Evolutionary conservation across 2,797 vertebrate genomes (phyloP).

Genomic region (Melanotaenia parkinsoni): DNA sequence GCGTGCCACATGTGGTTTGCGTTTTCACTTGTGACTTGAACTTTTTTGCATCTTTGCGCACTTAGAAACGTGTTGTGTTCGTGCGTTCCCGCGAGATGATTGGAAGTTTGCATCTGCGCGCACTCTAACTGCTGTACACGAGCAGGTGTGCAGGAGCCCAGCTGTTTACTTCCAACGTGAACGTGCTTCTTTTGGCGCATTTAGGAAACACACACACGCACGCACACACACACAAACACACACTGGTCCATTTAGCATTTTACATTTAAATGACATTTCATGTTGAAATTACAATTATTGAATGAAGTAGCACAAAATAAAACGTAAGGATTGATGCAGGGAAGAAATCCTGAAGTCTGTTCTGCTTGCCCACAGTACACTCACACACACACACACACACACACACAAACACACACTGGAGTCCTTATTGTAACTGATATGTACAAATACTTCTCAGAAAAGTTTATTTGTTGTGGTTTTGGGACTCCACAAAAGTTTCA

Average conservation of each 20-base stretch:
- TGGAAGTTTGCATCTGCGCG: constrained; percentile 76
- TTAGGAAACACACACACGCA: constrained; percentile 25
- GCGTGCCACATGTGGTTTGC: constrained; percentile 25
- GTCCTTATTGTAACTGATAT: constrained; percentile 74
- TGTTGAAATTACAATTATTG: constrained; percentile 50
- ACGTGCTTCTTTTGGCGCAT: constrained; percentile 52
- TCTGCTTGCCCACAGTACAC: constrained; percentile 4
- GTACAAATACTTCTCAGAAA: constrained; percentile 81
- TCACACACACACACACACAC: background rate
- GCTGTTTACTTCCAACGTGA: constrained; percentile 68
- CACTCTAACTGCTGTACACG: constrained; percentile 69
- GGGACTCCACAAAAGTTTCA: constrained; percentile 82
- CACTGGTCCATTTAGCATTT: constrained; percentile 56
- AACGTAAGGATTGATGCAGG: constrained; percentile 6
- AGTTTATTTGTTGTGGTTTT: constrained; percentile 79
- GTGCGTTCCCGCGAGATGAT: constrained; percentile 48
- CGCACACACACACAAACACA: constrained; percentile 20
- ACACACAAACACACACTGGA: constrained; percentile 5
- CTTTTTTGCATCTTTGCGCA: constrained; percentile 1
- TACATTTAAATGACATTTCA: constrained; percentile 66
- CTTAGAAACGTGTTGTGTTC: background rate
- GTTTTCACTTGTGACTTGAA: constrained; percentile 17
- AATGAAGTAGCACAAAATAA: background rate
- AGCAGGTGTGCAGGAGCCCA: constrained; percentile 77
- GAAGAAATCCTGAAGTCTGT: constrained; percentile 7